phyloP scores from a whole-genome alignment of 2,113 vertebrate genomes.

The Ornithorhynchus anatinus region DNA sequence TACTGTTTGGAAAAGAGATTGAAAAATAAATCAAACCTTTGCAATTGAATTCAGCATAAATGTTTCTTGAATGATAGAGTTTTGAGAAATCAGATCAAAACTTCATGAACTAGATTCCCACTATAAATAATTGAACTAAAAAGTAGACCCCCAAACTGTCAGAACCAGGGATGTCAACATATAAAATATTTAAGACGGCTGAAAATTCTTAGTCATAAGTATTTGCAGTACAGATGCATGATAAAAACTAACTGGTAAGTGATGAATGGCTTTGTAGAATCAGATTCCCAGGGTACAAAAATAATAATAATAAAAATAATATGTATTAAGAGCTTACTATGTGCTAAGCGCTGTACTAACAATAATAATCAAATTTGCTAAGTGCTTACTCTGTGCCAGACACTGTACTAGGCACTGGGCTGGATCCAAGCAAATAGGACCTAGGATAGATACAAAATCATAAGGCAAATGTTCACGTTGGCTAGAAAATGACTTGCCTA shows the following conservation, averaged over 20 bases:
- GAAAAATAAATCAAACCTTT: slow-evolving; percentile 13
- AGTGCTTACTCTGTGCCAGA: no score
- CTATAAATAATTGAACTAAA: neutral
- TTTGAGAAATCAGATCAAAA: slow-evolving; percentile 28
- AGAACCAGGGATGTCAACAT: neutral
- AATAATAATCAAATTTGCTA: no score
- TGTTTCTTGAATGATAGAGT: slow-evolving; percentile 14
- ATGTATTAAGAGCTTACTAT: no score
- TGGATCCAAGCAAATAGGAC: no score
- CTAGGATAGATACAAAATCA: no score
- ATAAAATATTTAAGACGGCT: neutral
- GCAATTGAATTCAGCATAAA: slow-evolving; percentile 16
- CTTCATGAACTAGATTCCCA: neutral
- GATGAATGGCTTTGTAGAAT: neutral
- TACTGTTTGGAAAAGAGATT: slow-evolving; percentile 14
- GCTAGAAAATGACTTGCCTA: no score
- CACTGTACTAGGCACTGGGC: no score
- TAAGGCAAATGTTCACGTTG: no score
- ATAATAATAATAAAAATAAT: no score
- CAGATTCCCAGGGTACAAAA: slow-evolving; percentile 1
- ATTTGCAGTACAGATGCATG: neutral
- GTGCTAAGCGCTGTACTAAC: no score
- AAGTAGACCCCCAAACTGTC: neutral
- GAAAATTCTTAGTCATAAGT: neutral
- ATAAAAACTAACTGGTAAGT: neutral